phyloP scores from a whole-genome alignment of 1,140 invertebrate genomes.

The Zaprionus taronus region DNA sequence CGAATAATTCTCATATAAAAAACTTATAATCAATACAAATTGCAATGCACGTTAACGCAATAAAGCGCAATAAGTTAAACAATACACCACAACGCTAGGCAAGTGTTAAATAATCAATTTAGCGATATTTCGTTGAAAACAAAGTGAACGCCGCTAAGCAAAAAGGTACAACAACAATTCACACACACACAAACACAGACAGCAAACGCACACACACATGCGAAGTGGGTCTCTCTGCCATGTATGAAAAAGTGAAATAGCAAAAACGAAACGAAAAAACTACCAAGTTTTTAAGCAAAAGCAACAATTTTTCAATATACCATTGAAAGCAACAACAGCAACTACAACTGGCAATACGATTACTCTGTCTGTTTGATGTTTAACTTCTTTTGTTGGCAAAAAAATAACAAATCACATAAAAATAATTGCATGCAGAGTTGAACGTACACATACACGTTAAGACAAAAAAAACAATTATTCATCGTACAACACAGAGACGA shows the following conservation, averaged over 20 bases:
- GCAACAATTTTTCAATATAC: constrained; percentile 33
- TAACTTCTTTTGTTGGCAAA: constrained; percentile 6
- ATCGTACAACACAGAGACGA: constrained; percentile 29
- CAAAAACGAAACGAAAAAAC: constrained; percentile 47
- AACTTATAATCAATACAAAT: constrained; percentile 65
- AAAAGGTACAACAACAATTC: constrained; percentile 72
- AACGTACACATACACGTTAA: constrained; percentile 4
- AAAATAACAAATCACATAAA: not conserved
- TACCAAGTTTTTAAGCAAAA: constrained; percentile 30
- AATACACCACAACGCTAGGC: constrained; percentile 29
- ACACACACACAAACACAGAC: constrained; percentile 30
- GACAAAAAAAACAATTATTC: constrained; percentile 30
- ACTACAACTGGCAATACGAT: not conserved
- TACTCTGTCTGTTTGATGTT: not conserved
- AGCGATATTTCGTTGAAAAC: constrained; percentile 18
- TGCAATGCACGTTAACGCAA: constrained; percentile 55
- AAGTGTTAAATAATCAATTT: constrained; percentile 33
- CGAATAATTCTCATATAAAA: constrained; percentile 50
- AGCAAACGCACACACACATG: constrained; percentile 37
- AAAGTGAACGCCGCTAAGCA: constrained; percentile 56
- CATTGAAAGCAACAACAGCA: not conserved
- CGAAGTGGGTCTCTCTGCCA: constrained; percentile 48
- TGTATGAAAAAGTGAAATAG: constrained; percentile 78
- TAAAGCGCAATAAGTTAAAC: constrained; percentile 42
- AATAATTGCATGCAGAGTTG: constrained; percentile 16